phyloP scores from a whole-genome alignment of 2,888 invertebrate species.

The Nesidiocoris tenuis region DNA sequence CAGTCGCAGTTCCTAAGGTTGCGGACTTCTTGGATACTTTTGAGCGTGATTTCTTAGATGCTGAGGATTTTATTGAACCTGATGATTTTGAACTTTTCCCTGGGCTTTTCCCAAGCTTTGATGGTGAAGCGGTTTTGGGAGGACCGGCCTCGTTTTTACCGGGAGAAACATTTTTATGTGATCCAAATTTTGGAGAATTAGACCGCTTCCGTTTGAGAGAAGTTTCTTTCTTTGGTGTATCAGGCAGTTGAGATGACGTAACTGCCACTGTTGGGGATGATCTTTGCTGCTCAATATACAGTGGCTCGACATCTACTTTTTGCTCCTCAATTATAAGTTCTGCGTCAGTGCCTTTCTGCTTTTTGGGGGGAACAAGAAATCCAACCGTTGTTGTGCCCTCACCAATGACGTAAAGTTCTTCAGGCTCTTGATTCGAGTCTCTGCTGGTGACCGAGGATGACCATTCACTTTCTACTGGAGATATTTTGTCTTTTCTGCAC shows the following conservation, averaged over 20 bases:
- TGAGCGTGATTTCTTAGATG: neutral
- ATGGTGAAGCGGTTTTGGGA: neutral
- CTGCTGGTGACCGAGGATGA: neutral
- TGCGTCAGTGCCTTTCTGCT: conserved; percentile 8
- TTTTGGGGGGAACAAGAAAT: conserved; percentile 20
- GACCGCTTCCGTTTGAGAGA: neutral
- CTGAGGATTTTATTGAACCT: neutral
- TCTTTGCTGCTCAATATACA: neutral
- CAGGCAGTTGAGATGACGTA: neutral
- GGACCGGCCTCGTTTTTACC: neutral
- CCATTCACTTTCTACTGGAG: neutral
- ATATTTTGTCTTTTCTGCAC: conserved; percentile 4
- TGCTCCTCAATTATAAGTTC: conserved; percentile 19
- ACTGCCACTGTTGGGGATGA: neutral
- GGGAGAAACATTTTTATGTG: neutral
- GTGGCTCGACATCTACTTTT: neutral
- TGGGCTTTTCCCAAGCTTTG: neutral
- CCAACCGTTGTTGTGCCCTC: conserved; percentile 25
- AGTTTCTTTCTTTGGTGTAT: neutral
- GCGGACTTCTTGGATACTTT: neutral
- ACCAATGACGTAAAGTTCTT: conserved; percentile 13
- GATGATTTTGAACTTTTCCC: neutral
- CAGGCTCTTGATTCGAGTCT: neutral
- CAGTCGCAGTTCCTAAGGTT: too few species aligned
- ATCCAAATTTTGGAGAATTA: too few species aligned